A percentile compares a stretch with the other conserved stretches of the same genome.
Evolutionary conservation across 1,140 invertebrate genomes (phyloP).

Genomic region (Sarcophaga peregrina): DNA sequence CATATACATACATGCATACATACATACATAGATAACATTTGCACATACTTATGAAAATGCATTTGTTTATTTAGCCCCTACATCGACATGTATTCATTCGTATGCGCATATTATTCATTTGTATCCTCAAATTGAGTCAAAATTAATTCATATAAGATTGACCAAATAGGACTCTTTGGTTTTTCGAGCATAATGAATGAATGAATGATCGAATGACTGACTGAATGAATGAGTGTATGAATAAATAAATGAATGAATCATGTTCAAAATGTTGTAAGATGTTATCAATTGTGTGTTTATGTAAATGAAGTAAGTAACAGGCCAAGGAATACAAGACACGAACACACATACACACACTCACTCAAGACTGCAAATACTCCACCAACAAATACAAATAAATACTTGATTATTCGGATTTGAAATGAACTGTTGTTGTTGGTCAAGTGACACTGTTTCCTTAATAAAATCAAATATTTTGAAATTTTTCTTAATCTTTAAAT

Average conservation of each 20-base stretch:
- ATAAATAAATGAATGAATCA: neutral
- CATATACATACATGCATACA: neutral
- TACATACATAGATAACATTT: neutral
- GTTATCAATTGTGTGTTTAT: constrained; percentile 2
- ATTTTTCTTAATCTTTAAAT: too few relatives aligned
- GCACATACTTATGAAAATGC: too few relatives aligned
- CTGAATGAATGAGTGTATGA: neutral
- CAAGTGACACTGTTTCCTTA: neutral
- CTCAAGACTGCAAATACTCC: neutral
- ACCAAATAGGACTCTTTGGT: neutral
- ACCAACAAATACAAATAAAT: neutral
- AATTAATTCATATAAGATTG: constrained; percentile 22
- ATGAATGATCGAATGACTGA: neutral
- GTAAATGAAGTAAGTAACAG: neutral
- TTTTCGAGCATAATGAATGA: neutral
- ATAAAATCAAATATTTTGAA: neutral
- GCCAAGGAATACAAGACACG: neutral
- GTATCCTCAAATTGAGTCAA: neutral
- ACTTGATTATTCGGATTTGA: neutral
- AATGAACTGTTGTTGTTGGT: neutral
- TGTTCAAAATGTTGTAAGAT: neutral
- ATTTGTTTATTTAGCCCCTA: too few relatives aligned
- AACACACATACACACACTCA: too few relatives aligned
- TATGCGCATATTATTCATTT: neutral
- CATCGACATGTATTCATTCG: too few relatives aligned